Conservation (phyloP, 2,888 invertebrate genomes). For the Keiferia lycopersicella region DNA sequence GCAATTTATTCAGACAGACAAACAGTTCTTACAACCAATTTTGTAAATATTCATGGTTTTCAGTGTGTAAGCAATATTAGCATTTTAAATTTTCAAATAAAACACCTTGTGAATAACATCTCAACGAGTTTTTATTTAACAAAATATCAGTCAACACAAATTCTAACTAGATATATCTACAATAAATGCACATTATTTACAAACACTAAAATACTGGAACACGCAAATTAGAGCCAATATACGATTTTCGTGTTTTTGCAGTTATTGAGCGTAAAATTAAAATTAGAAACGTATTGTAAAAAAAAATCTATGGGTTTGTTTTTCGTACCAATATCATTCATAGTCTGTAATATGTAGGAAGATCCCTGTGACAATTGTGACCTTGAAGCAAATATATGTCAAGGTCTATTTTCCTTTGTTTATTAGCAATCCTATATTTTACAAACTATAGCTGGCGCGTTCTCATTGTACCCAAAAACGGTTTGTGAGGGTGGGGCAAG, state of each 20-base stretch:
- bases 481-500: too few relatives aligned
- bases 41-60: constrained; percentile 55
- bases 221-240: not conserved
- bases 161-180: not conserved
- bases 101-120: constrained; percentile 66
- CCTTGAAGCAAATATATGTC: too few relatives aligned
- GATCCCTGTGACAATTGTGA: too few relatives aligned
- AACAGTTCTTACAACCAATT: constrained; percentile 30
- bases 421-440: too few relatives aligned
- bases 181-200: constrained; percentile 6
- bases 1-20: too few relatives aligned
- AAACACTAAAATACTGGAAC: constrained; percentile 18
- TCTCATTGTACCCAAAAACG: too few relatives aligned
- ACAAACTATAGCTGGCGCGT: too few relatives aligned
- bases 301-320: too few relatives aligned
- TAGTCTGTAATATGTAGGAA: too few relatives aligned
- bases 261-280: not conserved
- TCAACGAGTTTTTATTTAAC: constrained; percentile 37
- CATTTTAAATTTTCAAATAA: constrained; percentile 69
- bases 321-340: too few relatives aligned
- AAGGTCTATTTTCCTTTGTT: too few relatives aligned
- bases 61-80: constrained; percentile 72
- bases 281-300: not conserved
- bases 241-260: not conserved
- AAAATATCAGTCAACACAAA: not conserved